Conservation (phyloP, 2,113 vertebrate species). For the Micromys minutus region DNA sequence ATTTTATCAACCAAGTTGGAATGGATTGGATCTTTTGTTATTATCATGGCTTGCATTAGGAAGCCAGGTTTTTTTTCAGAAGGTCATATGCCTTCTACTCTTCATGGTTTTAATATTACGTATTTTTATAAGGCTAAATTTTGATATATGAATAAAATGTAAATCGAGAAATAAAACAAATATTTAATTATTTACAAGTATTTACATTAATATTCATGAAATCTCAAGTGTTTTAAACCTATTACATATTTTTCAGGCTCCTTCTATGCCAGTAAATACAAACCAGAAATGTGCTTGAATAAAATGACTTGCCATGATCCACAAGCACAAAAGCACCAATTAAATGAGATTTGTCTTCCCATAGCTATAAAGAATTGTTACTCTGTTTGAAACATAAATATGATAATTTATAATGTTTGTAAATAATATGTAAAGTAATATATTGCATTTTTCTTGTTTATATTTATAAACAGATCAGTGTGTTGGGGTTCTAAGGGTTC, state of each 20-base stretch:
- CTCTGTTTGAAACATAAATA: not conserved
- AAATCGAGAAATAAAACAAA: not conserved
- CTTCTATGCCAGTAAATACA: slow-evolving; percentile 13
- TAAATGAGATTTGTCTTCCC: not conserved
- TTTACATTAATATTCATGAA: slow-evolving; percentile 16
- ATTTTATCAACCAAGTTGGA: slow-evolving; percentile 40
- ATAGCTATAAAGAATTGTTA: not conserved
- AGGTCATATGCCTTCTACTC: not conserved
- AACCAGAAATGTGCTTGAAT: not conserved
- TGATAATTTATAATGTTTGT: not conserved
- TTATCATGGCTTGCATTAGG: slow-evolving; percentile 29
- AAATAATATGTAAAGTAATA: not conserved
- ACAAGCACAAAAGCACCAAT: not conserved
- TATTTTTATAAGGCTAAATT: slow-evolving; percentile 43
- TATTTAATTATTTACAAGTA: not conserved
- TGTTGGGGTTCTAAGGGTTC: not conserved
- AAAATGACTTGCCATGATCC: not conserved
- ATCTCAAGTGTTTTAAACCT: not conserved
- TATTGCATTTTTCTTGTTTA: not conserved
- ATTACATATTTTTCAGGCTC: not conserved
- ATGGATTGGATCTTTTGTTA: slow-evolving; percentile 18
- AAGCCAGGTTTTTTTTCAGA: slow-evolving; percentile 23
- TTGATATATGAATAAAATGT: not conserved
- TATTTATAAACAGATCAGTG: not conserved
- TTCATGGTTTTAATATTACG: slow-evolving; percentile 16